Evolutionary conservation across 1,140 invertebrate genomes (phyloP), one percentile per base, ranked within the genome.

Genomic region (Conus ventricosus): DNA sequence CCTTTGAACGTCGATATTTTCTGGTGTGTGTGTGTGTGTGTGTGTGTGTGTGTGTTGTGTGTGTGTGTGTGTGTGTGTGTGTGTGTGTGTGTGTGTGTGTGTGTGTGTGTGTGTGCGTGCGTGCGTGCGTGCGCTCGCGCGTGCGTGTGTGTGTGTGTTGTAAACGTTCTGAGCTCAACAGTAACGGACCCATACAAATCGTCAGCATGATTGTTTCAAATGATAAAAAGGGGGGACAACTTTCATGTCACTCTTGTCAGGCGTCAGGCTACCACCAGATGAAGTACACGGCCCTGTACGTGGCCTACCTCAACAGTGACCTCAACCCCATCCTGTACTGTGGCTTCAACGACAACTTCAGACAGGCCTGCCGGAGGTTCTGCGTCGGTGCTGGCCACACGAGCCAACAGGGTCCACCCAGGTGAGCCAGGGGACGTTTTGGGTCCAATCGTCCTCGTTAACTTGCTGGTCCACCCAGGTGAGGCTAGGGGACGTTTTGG

Each of bases 271-370:
- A 27, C 92, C n/a, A 91, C 90, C 10, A 15, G 8, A 87, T 96
- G 3, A 93, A 94, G n/a, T 96, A 95, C 89, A 91, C 94, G 15
- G 95, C 96, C 0, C 93, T 95, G 67, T 96, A 95, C 89, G 90
- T 96, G 15, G 96, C 95, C 7, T 96, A 95, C 88, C 94, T 94
- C 54, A 96, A 96, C 93, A 96, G 95, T 76, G 95, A 95, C 25
- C 87, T 95, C 78, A 96, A 96, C 90, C 96, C 96, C 10, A 91
- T 96, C 15, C 93, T 96, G 51, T 96, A 96, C 89, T 95, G 95
- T 39, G 95, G 95, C 27, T 95, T 96, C 87, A 96, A 96, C 89
- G 95, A 95, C 78, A 95, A 95, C 89, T 95, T 95, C 89, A 91
- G 94, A 85, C 91, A 90, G 78, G 94, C 94, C 17, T 94, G 94